Percentiles rank a stretch among this genome's conserved stretches.
These are phyloP conservation scores for Parascotia fuliginaria DNA, from an alignment of 2,888 invertebrate species.

Conservation along the genomic window DNA sequence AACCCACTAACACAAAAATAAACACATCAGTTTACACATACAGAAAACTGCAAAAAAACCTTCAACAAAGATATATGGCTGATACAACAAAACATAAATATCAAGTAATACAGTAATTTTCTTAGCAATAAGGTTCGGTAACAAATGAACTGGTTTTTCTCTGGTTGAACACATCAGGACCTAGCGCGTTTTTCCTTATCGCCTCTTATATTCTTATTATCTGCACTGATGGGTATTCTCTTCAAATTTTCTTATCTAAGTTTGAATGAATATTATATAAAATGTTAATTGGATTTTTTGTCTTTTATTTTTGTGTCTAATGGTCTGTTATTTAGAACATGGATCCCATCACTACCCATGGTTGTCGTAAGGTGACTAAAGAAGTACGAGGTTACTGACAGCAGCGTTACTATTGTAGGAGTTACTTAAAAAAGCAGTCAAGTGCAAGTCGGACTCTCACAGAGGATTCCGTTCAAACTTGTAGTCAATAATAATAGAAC, in stretches of 20 bases:
- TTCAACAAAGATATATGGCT: not conserved
- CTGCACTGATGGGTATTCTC: constrained; percentile 21
- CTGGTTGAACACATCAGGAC: constrained; percentile 17
- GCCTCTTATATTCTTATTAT: constrained; percentile 26
- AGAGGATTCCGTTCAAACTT: too few species aligned
- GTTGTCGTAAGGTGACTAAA: too few species aligned
- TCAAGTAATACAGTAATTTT: constrained; percentile 5
- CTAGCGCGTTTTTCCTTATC: constrained; percentile 17
- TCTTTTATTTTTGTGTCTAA: too few species aligned
- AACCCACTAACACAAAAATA: not conserved
- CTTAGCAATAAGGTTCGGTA: constrained; percentile 10
- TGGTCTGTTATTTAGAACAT: too few species aligned
- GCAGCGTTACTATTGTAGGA: too few species aligned
- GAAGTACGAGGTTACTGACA: too few species aligned
- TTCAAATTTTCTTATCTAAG: not conserved
- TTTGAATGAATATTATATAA: not conserved
- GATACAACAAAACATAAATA: constrained; percentile 4
- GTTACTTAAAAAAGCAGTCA: too few species aligned
- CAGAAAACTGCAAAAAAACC: constrained; percentile 1
- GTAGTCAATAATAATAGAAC: too few species aligned
- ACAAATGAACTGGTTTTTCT: constrained; percentile 12
- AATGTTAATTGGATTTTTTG: too few species aligned
- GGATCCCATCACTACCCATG: too few species aligned
- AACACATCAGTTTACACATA: not conserved
- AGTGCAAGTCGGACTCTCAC: too few species aligned